Percentiles rank a stretch among this genome's conserved stretches.
Evolutionary conservation across 2,888 invertebrate genomes (phyloP).

Genomic region (Elegia similella): DNA sequence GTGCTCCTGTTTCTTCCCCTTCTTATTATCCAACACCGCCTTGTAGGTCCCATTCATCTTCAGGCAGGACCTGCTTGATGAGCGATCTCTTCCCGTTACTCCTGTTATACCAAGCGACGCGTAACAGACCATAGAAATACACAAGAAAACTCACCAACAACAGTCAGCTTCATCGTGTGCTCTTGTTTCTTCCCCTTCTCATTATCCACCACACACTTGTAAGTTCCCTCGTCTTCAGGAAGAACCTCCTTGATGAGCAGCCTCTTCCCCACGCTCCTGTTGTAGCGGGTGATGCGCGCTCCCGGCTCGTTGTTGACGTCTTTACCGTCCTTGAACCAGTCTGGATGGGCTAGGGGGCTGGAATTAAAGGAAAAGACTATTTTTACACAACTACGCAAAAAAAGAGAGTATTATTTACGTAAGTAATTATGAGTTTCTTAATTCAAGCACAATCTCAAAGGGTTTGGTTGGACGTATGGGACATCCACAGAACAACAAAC

Average conservation of each 20-base stretch:
- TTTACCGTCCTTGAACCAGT: slow-evolving; percentile 62
- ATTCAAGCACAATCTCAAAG: too few relatives aligned
- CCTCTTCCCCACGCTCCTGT: slow-evolving; percentile 59
- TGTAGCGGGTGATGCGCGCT: slow-evolving; percentile 60
- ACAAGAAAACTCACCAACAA: slow-evolving; percentile 61
- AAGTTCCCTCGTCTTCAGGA: slow-evolving; percentile 53
- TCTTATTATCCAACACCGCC: slow-evolving; percentile 54
- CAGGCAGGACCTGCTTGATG: slow-evolving; percentile 50
- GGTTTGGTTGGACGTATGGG: too few relatives aligned
- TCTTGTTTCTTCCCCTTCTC: slow-evolving; percentile 48
- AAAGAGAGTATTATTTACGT: too few relatives aligned
- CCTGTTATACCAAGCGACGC: slow-evolving; percentile 62
- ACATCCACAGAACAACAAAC: too few relatives aligned
- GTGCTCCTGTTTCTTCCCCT: slow-evolving; percentile 51
- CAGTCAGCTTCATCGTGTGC: slow-evolving; percentile 52
- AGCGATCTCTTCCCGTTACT: slow-evolving; percentile 60
- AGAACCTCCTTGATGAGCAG: slow-evolving; percentile 58
- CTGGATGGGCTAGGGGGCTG: slow-evolving; percentile 59
- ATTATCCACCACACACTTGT: slow-evolving; percentile 58
- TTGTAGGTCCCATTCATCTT: slow-evolving; percentile 59
- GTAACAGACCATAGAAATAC: too few relatives aligned
- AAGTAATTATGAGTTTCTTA: too few relatives aligned
- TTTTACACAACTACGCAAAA: too few relatives aligned
- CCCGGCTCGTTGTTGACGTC: slow-evolving; percentile 44
- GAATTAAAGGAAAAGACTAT: too few relatives aligned